A percentile compares a stretch with the other conserved stretches of the same genome.
These are phyloP conservation scores for Gulo gulo DNA, from an alignment of 2,113 vertebrate species.

Conservation along the genomic window DNA sequence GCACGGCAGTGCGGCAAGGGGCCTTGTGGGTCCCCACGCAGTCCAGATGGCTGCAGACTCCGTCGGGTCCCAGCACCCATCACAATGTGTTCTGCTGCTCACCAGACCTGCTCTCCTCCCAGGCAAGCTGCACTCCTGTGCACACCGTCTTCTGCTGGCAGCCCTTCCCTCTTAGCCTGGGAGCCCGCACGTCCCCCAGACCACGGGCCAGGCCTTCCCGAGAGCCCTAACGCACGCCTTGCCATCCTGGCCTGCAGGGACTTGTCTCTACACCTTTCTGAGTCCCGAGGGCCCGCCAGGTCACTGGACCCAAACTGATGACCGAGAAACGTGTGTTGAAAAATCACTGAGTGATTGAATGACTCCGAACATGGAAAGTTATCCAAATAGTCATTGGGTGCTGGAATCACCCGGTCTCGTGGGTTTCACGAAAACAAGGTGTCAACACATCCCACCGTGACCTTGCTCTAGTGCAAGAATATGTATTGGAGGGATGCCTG, in stretches of 20 bases:
- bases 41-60: background rate
- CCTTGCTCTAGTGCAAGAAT: background rate
- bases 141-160: background rate
- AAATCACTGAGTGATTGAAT: background rate
- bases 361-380: background rate
- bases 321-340: rapidly evolving
- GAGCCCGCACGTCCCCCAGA: background rate
- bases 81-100: background rate
- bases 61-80: rapidly evolving
- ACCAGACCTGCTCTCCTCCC: background rate
- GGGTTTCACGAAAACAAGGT: background rate
- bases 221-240: background rate
- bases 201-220: background rate
- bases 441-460: background rate
- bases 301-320: background rate
- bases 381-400: background rate
- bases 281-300: rapidly evolving
- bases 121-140: rapidly evolving
- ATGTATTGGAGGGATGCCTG: background rate
- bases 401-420: background rate
- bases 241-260: no score
- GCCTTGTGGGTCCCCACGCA: background rate
- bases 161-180: background rate
- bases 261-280: no score
- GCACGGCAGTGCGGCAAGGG: no score